These are phyloP conservation scores for Pituophis catenifer DNA, from an alignment of 2,113 vertebrate species.

Conservation along the genomic window DNA sequence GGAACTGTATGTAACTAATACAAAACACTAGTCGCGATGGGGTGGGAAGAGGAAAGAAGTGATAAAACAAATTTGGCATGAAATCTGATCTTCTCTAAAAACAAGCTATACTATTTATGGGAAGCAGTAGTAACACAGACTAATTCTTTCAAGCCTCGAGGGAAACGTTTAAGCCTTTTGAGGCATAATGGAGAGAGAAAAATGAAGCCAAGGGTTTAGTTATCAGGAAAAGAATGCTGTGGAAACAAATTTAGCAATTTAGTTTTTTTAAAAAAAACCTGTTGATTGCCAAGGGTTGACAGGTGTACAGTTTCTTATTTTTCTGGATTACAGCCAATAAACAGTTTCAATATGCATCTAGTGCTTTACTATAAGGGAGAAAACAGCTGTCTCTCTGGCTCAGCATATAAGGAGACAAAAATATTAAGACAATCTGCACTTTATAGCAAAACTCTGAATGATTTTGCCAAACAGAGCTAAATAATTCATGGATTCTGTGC, in stretches of 20 bases:
- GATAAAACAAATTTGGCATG: conserved; percentile 55
- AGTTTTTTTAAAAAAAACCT: conserved; percentile 7
- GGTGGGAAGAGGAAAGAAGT: conserved; percentile 19
- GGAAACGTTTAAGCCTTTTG: conserved; percentile 68
- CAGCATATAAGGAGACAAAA: conserved; percentile 49
- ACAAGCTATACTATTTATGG: conserved; percentile 59
- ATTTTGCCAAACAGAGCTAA: conserved; percentile 54
- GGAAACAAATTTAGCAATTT: conserved; percentile 68
- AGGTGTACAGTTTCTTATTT: conserved; percentile 74
- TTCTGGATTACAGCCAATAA: conserved; percentile 72
- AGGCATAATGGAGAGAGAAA: conserved; percentile 63
- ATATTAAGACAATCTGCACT: conserved; percentile 47
- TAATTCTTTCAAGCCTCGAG: conserved; percentile 65
- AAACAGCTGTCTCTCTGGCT: conserved; percentile 71
- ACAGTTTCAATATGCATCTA: conserved; percentile 60
- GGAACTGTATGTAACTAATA: conserved; percentile 52
- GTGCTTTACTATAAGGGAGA: conserved; percentile 57
- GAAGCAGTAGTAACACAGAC: conserved; percentile 67
- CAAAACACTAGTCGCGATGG: conserved; percentile 43
- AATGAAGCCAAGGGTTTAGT: conserved; percentile 54
- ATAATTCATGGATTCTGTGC: conserved; percentile 10
- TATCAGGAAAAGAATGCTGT: conserved; percentile 62
- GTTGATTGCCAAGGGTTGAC: conserved; percentile 68
- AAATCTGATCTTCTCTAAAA: conserved; percentile 64
- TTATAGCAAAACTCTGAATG: conserved; percentile 38